Evolutionary conservation across 23 tunicate species (phyloP).

Genomic region (Trididemnum miniatum): DNA sequence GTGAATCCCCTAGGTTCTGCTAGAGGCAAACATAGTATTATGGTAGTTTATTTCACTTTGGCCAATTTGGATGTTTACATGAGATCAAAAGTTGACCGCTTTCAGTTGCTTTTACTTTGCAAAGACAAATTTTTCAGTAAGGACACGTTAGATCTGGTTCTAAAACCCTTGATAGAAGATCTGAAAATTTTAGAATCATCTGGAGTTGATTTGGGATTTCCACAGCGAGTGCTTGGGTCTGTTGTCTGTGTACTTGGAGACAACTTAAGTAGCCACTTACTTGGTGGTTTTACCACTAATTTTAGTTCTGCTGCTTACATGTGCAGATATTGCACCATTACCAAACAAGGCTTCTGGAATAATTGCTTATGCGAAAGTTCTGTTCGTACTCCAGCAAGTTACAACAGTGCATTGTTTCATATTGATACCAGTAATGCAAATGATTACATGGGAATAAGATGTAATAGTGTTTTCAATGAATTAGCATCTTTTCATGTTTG

Average conservation of each 20-base stretch:
- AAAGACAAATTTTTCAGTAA: constrained; percentile 2
- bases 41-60: constrained; percentile 25
- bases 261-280: constrained; percentile 14
- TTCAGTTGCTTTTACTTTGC: constrained; percentile 28
- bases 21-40: constrained; percentile 15
- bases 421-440: not conserved
- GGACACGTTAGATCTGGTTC: not conserved
- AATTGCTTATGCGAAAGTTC: not conserved
- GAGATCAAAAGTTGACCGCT: constrained; percentile 20
- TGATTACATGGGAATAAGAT: not conserved
- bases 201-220: constrained; percentile 37
- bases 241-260: constrained; percentile 14
- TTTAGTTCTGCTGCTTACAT: constrained; percentile 16
- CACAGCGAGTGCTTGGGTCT: not conserved
- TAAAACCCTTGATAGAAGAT: constrained; percentile 27
- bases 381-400: not conserved
- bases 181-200: constrained; percentile 11
- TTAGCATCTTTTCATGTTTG: constrained; percentile 12
- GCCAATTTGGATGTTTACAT: constrained; percentile 10
- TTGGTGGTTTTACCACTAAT: constrained; percentile 46
- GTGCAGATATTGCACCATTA: constrained; percentile 32
- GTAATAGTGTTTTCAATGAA: constrained; percentile 16
- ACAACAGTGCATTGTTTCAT: not conserved
- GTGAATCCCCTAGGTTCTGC: constrained; percentile 22
- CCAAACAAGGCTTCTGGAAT: not conserved